phyloP scores from a whole-genome alignment of 2,888 invertebrate genomes.

The Eilema sororculum region DNA sequence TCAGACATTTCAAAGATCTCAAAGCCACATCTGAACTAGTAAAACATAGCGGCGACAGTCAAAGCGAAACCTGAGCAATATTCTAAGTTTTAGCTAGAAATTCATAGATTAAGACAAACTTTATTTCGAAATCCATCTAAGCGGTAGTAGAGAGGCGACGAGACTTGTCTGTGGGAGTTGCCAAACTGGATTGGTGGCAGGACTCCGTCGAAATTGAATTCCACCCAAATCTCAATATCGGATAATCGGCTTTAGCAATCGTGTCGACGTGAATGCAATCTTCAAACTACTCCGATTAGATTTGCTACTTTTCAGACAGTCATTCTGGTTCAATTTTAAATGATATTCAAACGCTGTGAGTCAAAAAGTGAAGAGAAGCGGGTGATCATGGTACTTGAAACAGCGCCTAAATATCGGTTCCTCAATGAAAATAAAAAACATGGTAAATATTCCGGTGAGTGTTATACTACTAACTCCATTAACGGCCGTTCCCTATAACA shows the following conservation, averaged over 20 bases:
- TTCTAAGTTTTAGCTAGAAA: slow-evolving; percentile 30
- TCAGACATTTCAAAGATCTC: not conserved
- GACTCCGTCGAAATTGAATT: slow-evolving; percentile 74
- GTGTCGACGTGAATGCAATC: slow-evolving; percentile 66
- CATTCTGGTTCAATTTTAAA: not conserved
- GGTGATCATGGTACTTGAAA: too few relatives aligned
- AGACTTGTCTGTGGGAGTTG: slow-evolving; percentile 32
- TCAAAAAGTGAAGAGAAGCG: too few relatives aligned
- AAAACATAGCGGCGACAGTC: not conserved
- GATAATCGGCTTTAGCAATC: slow-evolving; percentile 73
- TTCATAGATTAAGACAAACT: slow-evolving; percentile 16
- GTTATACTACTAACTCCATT: too few relatives aligned
- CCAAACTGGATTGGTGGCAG: slow-evolving; percentile 56
- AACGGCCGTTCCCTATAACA: too few relatives aligned
- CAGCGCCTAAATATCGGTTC: too few relatives aligned
- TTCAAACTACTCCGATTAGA: slow-evolving; percentile 52
- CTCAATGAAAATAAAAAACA: too few relatives aligned
- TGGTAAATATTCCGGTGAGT: too few relatives aligned
- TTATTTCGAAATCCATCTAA: slow-evolving; percentile 30
- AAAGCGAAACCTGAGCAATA: slow-evolving; percentile 14
- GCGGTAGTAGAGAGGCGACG: slow-evolving; percentile 25
- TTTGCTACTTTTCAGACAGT: slow-evolving; percentile 40
- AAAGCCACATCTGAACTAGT: not conserved
- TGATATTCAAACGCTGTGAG: not conserved
- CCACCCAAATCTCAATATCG: slow-evolving; percentile 71